Base-by-base conservation (phyloP, 2,888 invertebrate species). In the Malthinus seriepunctatus region DNA sequence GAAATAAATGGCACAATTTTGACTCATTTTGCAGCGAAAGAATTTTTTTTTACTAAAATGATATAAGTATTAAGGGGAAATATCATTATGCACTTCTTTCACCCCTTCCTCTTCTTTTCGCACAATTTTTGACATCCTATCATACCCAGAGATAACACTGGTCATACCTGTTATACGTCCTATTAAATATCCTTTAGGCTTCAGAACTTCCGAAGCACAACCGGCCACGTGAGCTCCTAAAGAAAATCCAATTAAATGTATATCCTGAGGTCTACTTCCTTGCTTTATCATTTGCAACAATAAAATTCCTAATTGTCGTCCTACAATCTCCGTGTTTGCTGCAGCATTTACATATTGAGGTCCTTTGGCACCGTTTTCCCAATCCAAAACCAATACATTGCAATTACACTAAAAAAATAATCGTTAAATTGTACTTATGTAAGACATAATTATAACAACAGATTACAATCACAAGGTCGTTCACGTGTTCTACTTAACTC, bases 81-180 rank as follows among this genome's bases (percentile, higher is more conserved):
- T n/a, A n/a, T n/a, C n/a, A n/a, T n/a, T n/a, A n/a, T n/a, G n/a
- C n/a, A n/a, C n/a, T n/a, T 2, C 23, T 23, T 23, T 23, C 23
- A 5, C 5, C 23, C 3, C 23, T 23, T 3, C 5, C 5, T 3
- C 23, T 23, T 39, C 15, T 14, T 15, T 39, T 15, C 6, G 23
- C 39, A 39, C 3, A 2, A 2, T 10, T 39, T 39, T 3, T 7
- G 12, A 39, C 2, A n/a, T 23, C 23, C 23, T 2, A 23, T 23
- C 5, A 5, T 23, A 23, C 23, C 23, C 2, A 23, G 23, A n/a
- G n/a, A n/a, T n/a, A n/a, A n/a, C n/a, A n/a, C n/a, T n/a, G n/a
- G n/a, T n/a, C n/a, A n/a, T n/a, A 75, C 84, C 85, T 54, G 85
- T 84, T 63, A 86, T 86, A 58, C 85, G 76, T n/a, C 83, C 84